Percentiles rank a stretch among this genome's conserved stretches.
phyloP scores from a whole-genome alignment of 2,797 vertebrate genomes.

The Tiaroga cobitis region DNA sequence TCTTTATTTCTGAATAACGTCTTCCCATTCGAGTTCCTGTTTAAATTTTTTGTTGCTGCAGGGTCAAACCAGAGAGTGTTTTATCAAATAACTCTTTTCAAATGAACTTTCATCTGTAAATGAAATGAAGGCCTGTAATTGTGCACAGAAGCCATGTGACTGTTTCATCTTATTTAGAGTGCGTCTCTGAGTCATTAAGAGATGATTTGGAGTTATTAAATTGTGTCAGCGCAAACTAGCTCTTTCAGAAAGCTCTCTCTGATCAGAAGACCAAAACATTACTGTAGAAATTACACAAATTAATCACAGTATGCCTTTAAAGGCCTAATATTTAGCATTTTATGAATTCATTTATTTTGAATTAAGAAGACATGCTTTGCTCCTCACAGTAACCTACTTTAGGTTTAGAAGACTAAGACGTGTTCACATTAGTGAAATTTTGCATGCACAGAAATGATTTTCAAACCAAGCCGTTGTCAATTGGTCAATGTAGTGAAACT shows the following conservation, averaged over 20 bases:
- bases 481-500: background rate
- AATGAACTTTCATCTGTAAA: slow-evolving; percentile 3
- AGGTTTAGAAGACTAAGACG: background rate
- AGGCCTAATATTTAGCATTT: slow-evolving; percentile 8
- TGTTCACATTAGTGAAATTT: background rate
- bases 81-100: slow-evolving; percentile 2
- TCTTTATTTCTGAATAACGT: background rate
- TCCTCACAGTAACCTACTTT: background rate
- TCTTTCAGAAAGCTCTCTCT: slow-evolving; percentile 26
- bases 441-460: background rate
- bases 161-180: slow-evolving; percentile 27
- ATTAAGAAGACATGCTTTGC: background rate
- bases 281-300: slow-evolving; percentile 28
- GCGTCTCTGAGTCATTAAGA: slow-evolving; percentile 20
- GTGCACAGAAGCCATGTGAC: background rate
- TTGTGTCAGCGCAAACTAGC: slow-evolving; percentile 21
- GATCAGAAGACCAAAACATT: slow-evolving; percentile 27
- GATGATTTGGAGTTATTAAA: slow-evolving; percentile 44
- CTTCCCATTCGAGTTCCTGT: background rate
- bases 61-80: background rate
- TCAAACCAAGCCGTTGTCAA: too few relatives aligned
- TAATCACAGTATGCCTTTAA: slow-evolving; percentile 23
- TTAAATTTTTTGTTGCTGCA: background rate
- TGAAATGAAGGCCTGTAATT: slow-evolving; percentile 15
- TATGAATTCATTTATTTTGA: background rate